phyloP scores from a whole-genome alignment of 1,140 invertebrate genomes.

The Panagrolaimus sp. region DNA sequence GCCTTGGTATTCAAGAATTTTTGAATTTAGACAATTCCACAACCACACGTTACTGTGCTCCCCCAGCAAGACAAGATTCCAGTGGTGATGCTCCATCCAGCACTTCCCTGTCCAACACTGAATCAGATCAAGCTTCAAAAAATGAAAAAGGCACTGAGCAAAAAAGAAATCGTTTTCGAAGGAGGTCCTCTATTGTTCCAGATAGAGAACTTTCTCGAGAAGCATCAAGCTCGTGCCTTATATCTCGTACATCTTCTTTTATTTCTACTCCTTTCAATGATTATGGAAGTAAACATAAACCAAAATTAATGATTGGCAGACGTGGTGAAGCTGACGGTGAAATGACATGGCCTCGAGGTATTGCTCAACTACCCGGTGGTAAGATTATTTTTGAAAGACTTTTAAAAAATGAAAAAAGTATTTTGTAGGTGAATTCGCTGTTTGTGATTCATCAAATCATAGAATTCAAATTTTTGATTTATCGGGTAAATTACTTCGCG shows the following conservation, averaged over 20 bases:
- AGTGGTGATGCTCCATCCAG: constrained; percentile 6
- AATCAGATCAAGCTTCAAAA: neutral
- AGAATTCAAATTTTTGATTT: constrained; percentile 91
- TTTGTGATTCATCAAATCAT: constrained; percentile 76
- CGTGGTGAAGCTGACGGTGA: constrained; percentile 41
- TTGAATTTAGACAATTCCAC: constrained; percentile 29
- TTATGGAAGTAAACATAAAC: constrained; percentile 36
- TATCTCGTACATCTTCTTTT: constrained; percentile 22
- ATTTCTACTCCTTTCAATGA: constrained; percentile 36
- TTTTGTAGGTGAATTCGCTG: constrained; percentile 19
- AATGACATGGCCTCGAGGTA: constrained; percentile 50
- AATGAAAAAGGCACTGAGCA: neutral
- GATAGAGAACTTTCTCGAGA: constrained; percentile 29
- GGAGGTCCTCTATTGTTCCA: constrained; percentile 29
- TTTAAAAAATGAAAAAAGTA: no score
- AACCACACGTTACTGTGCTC: constrained; percentile 15
- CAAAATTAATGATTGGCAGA: constrained; percentile 45
- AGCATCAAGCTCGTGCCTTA: neutral
- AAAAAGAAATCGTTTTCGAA: constrained; percentile 27
- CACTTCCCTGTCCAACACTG: neutral
- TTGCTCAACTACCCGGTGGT: constrained; percentile 40
- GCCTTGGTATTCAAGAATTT: constrained; percentile 20
- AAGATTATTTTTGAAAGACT: neutral
- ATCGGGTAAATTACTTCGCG: constrained; percentile 76
- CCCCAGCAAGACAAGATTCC: constrained; percentile 20